These are phyloP conservation scores for Rhingia campestris DNA, from an alignment of 2,888 invertebrate genomes.

Conservation along the genomic window DNA sequence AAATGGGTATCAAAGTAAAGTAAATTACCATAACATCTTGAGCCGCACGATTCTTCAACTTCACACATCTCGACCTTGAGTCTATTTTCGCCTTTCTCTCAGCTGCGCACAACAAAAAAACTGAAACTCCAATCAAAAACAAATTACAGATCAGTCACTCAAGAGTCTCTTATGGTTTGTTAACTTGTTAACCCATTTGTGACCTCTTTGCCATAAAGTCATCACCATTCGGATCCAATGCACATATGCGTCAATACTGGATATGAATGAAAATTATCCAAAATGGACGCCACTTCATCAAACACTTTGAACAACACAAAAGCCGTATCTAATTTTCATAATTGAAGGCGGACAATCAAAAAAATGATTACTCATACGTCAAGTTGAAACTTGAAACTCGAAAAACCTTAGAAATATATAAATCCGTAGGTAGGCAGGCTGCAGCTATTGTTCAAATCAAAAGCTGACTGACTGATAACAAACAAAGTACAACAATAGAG, in stretches of 20 bases:
- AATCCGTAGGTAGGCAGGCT: neutral
- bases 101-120: too few relatives aligned
- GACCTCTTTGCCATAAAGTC: constrained; percentile 6
- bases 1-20: too few relatives aligned
- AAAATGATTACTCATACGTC: constrained; percentile 11
- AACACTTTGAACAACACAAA: constrained; percentile 49
- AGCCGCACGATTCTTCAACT: too few relatives aligned
- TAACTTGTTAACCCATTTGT: constrained; percentile 30
- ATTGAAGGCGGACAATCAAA: constrained; percentile 59
- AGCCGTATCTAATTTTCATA: constrained; percentile 57
- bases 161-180: constrained; percentile 8
- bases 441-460: constrained; percentile 13
- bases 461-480: constrained; percentile 26
- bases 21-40: too few relatives aligned
- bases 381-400: neutral
- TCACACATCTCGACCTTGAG: too few relatives aligned
- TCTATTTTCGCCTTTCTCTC: too few relatives aligned
- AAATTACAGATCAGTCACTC: neutral
- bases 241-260: constrained; percentile 28
- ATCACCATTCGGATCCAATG: constrained; percentile 15
- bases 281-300: constrained; percentile 40
- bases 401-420: constrained; percentile 14
- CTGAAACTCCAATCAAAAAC: too few relatives aligned
- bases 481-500: constrained; percentile 9
- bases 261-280: constrained; percentile 53